phyloP scores from a whole-genome alignment of 2,797 vertebrate species.

The Gadopsis bispinosus region DNA sequence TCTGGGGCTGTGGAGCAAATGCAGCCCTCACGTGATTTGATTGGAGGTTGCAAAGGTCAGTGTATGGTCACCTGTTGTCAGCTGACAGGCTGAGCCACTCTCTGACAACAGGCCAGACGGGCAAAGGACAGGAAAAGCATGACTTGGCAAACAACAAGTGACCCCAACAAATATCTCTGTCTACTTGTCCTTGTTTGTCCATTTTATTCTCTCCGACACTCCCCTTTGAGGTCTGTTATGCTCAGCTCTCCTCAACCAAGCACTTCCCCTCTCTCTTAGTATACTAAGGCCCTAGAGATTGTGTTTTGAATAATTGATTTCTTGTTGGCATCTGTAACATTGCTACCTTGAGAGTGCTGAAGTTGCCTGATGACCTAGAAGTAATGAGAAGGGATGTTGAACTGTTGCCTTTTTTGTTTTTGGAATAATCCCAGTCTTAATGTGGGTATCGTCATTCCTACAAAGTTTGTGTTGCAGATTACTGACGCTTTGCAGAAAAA shows the following conservation, averaged over 20 bases:
- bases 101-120: conserved; percentile 79
- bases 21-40: conserved; percentile 63
- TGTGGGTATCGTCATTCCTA: not conserved
- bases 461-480: not conserved
- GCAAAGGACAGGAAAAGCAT: conserved; percentile 78
- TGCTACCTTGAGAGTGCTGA: conserved; percentile 9
- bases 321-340: conserved; percentile 1
- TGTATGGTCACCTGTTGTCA: conserved; percentile 71
- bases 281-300: not conserved
- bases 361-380: not conserved
- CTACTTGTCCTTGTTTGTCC: conserved; percentile 42
- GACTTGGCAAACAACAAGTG: conserved; percentile 75
- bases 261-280: not conserved
- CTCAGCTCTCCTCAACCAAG: conserved; percentile 3
- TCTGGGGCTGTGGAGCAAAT: conserved; percentile 43
- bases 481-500: not conserved
- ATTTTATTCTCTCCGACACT: conserved; percentile 7
- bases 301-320: conserved; percentile 40
- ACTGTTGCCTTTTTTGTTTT: not conserved
- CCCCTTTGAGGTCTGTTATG: conserved; percentile 20
- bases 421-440: not conserved
- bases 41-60: conserved; percentile 64
- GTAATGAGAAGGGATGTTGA: not conserved
- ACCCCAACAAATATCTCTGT: conserved; percentile 61
- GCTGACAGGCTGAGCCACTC: conserved; percentile 63